These are phyloP conservation scores for Eupelmus urozonus DNA, from an alignment of 2,888 invertebrate genomes.

Conservation along the genomic window DNA sequence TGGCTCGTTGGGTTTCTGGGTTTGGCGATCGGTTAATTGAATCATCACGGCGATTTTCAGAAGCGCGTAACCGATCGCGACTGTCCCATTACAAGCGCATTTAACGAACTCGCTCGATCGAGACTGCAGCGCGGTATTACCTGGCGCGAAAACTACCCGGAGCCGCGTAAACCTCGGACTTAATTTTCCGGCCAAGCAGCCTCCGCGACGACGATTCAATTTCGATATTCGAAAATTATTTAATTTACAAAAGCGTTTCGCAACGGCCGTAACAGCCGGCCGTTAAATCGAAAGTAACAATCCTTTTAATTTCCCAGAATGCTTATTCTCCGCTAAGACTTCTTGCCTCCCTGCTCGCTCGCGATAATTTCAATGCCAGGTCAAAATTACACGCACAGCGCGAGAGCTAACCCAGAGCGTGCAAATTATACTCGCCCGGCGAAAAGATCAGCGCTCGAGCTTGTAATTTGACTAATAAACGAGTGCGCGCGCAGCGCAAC, in stretches of 20 bases:
- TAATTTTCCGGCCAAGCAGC: too few relatives aligned
- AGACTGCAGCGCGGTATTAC: too few relatives aligned
- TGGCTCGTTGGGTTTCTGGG: too few relatives aligned
- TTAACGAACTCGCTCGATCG: too few relatives aligned
- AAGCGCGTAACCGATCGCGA: too few relatives aligned
- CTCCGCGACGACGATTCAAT: too few relatives aligned
- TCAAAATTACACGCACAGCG: constrained; percentile 34
- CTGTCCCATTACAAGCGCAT: too few relatives aligned
- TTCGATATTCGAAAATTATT: constrained; percentile 33
- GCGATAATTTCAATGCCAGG: constrained; percentile 54
- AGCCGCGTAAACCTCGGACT: too few relatives aligned
- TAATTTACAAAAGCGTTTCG: constrained; percentile 36
- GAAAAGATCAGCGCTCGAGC: constrained; percentile 31
- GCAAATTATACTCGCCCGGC: constrained; percentile 39
- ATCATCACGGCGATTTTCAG: too few relatives aligned
- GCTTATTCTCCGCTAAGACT: constrained; percentile 13
- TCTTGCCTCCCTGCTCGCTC: constrained; percentile 1
- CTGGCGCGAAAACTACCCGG: too few relatives aligned
- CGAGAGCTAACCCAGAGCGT: neutral
- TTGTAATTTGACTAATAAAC: constrained; percentile 54
- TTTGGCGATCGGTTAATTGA: too few relatives aligned
- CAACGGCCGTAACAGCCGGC: constrained; percentile 42
- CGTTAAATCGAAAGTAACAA: constrained; percentile 50
- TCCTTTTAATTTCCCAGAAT: constrained; percentile 54
- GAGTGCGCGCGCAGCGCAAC: constrained; percentile 5